Evolutionary conservation across 1,140 invertebrate species (phyloP), one percentile per base, ranked within the genome.

Genomic region (Trichonephila inaurata): DNA sequence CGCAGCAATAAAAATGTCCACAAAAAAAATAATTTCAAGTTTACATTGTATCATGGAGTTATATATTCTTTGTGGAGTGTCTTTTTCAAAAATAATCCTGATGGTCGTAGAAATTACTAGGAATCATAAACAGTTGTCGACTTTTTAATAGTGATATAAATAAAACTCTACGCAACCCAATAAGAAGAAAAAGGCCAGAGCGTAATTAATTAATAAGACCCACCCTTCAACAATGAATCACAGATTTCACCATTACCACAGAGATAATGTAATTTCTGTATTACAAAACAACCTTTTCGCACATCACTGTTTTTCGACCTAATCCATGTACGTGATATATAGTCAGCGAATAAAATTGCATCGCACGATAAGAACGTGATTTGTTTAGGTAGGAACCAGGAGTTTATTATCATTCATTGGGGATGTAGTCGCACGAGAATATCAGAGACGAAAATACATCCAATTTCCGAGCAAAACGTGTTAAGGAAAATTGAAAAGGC

Each of bases 401-500:
- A 18, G 24, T 28, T 77, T 33, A 77, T 77, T 77, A 77, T 77
- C 72, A 77, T 77, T 77, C 72, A 77, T 40, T 40, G 72, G 24
- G 72, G 72, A 40, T 40, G 72, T 33, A 77, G 72, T 77, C 72
- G 18, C 18, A 77, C 14, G 72, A 18, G 72, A 77, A 18, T 40
- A 16, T 40, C 14, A 77, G 72, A 12, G 16, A 40, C 72, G 72
- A 77, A 77, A 77, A 77, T 77, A 77, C 33, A 40, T 77, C 28
- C 33, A 40, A 77, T 77, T 77, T 77, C 72, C 72, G 28, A 33
- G 72, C 72, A 6, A 77, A 40, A 77, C 72, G 72, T 77, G 72
- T 77, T 12, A 40, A 18, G 72, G 72, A 77, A 77, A 77, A 77
- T 77, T 77, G 72, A 77, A 77, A 77, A 77, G 72, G 16, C 10